Base-by-base conservation (phyloP, 92 coral and sea anemone genomes). In the Parazoanthus atlanticus region DNA sequence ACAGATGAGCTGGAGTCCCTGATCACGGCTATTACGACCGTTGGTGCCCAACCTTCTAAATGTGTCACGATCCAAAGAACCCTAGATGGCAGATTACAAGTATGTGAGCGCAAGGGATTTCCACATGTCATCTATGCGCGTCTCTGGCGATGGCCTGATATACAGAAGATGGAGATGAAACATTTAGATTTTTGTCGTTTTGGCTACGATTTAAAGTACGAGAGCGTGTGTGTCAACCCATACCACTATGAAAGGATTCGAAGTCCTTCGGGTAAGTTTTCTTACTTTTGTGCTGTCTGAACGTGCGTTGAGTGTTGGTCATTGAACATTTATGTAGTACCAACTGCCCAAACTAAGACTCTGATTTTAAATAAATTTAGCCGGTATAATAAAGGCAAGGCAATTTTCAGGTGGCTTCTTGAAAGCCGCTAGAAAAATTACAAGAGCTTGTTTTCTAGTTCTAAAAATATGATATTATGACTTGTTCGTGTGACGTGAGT, bases 101-200 rank as follows among this genome's bases (percentile, higher is more conserved):
- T 97, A 58, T 97, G 99, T 82, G 99, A 97, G 78, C 98, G 99
- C 89, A 97, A 97, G 87, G 99, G 99, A 84, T 97, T 97, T 93
- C 99, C 99, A 91, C 99, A 97, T 93, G 99, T 97, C 85, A 97
- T 97, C 78, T 97, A 97, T 94, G 98, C 99, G 67, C 95, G 98
- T 25, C 91, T 97, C 32, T 97, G 99, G 99, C 98, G 99, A 81
- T 97, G 99, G 99, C 99, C 99, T 76, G 99, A 97, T 90, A 97
- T 97, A 88, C 99, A 97, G 90, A 97, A 97, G 89, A 97, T 97
- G 99, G 99, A 97, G 91, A 94, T 97, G 98, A 94, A 96, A 82
- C 99, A 97, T 86, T 91, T 95, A 84, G 99, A 97, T 65, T 97
- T 96, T 70, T 97, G 99, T 81, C 99, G 98, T 91, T 97, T 92